Conservation (phyloP, 2,888 invertebrate species). For the Tillus elongatus region DNA sequence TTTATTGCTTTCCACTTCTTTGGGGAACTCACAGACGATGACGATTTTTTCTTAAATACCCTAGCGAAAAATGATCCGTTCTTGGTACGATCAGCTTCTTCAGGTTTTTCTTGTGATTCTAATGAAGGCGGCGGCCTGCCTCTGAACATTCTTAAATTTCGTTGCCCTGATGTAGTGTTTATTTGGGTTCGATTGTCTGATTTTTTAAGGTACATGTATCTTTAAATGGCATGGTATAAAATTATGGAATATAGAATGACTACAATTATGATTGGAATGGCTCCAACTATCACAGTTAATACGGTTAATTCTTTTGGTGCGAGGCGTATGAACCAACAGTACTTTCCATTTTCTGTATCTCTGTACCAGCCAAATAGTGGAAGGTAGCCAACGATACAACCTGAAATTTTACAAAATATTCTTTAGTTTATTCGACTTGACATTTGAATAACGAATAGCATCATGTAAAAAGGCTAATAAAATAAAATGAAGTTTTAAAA, state of each 20-base stretch:
- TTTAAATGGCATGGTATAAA: constrained; percentile 49
- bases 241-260: constrained; percentile 50
- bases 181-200: too few species aligned
- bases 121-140: constrained; percentile 19
- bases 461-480: too few species aligned
- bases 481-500: too few species aligned
- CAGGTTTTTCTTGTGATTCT: constrained; percentile 21
- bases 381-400: constrained; percentile 50
- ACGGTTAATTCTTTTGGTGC: constrained; percentile 49
- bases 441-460: too few species aligned
- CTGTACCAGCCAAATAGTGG: constrained; percentile 53
- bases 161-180: too few species aligned
- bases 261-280: constrained; percentile 44
- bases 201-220: constrained; percentile 42
- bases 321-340: constrained; percentile 51
- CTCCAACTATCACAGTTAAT: constrained; percentile 48
- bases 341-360: constrained; percentile 43
- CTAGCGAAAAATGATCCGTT: constrained; percentile 21
- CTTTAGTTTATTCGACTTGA: too few species aligned
- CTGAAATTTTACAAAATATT: constrained; percentile 43
- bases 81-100: constrained; percentile 24
- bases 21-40: constrained; percentile 27
- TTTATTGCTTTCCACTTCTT: constrained; percentile 55
- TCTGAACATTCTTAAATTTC: constrained; percentile 29
- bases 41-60: constrained; percentile 24